Evolutionary conservation across 64 coral and sea anemone genomes (phyloP), one percentile per base, ranked within the genome.

Genomic region (Trachythela sp.): DNA sequence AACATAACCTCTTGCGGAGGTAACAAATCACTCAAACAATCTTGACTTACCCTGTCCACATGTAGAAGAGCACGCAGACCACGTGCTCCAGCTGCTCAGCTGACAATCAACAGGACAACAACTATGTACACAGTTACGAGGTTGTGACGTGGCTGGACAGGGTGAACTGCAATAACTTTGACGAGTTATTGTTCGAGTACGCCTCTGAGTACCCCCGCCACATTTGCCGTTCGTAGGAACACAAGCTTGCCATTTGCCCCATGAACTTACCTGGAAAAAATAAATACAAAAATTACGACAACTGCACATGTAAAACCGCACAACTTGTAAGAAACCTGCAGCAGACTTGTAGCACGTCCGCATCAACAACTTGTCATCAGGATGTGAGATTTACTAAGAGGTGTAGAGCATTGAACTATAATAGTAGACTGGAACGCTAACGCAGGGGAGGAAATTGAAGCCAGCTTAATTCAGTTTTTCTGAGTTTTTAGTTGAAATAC

Each of bases 31-130:
- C n/a, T n/a, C n/a, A n/a, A n/a, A 6, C 42, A 45, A 45, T 45
- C 42, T 11, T 11, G 4, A 92, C 87, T 42, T 54, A 97, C 95
- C 95, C 48, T 88, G 27, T 2, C 95, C 95, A 86, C 95, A 98
- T 22, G 93, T 94, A 13, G 72, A 85, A 14, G 95, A 94, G 20
- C 95, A 98, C 7, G 89, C 33, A 42, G 88, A 54, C 95, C 95
- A 98, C 2, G 64, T 22, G 8, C 70, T 42, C 95, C 95, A 98
- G 2, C 58, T 34, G 27, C 84, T 89, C 43, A 94, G 85, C 8
- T 70, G 88, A 88, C 95, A 98, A 36, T 94, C 48, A 31, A 92
- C 86, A 9, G 95, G 95, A 70, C 95, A 98, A 70, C 95, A 98
- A 48, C 93, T 94, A 30, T 94, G 93, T 1, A 85, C 92, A 59